Evolutionary conservation across 2,113 vertebrate genomes (phyloP), one percentile per base, ranked within the genome.

Genomic region (Leucoraja erinaceus): DNA sequence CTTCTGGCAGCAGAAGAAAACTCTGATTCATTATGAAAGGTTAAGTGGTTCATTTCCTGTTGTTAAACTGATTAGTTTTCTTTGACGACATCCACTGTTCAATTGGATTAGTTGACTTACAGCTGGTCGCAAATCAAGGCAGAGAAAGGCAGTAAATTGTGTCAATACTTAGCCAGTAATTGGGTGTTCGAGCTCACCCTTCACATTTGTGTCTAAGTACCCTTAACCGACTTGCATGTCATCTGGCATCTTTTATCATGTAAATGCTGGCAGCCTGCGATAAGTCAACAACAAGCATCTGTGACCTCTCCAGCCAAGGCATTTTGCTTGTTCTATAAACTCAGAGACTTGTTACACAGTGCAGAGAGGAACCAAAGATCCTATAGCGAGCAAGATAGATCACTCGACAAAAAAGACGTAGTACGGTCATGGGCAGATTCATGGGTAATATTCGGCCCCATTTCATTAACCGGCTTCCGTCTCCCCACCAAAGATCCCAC

Each of bases 1-100:
- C 61, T 86, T 63, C 56, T 86, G 68, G 63, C 88, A 38, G 33
- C 31, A 91, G 88, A 91, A 47, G 88, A 47, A 91, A 91, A 91
- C 38, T 72, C 88, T 47, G 88, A 72, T 68, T 91, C 63, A 91
- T 91, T 47, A 70, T 12, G 4, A 91, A 91, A 91, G 83, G 88
- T 72, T 25, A 91, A 91, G 68, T 47, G 61, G 66, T 72, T 90
- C 63, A 70, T 70, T 90, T 90, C 61, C 66, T 68, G 88, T 70
- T 90, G n/a, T 90, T 90, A 68, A 70, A 70, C 81, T 90, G 88
- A 91, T 38, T 47, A 72, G 8, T 25, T 91, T 70, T 22, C 88
- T 72, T 47, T 91, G 88, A 72, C 47, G 63, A 38, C 66, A 91
- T 31, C 20, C 72, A 28, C 38, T 31, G 72, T 47, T 68, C 68